Evolutionary conservation across 2,797 vertebrate species (phyloP).

Genomic region (Neostethus bicornis): DNA sequence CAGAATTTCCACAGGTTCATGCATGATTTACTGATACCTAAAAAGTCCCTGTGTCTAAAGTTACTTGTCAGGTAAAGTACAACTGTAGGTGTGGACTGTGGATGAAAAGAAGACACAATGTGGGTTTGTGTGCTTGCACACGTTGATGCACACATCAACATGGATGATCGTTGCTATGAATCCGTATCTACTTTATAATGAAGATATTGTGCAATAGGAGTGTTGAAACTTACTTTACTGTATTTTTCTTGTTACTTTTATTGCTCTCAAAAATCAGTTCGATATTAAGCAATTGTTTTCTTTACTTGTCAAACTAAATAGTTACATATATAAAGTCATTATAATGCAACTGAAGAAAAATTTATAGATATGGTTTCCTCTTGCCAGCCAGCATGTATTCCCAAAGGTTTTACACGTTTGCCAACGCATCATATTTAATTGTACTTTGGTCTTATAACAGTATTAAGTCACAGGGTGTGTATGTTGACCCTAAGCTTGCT

Average conservation of each 20-base stretch:
- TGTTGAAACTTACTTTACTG: slow-evolving; percentile 32
- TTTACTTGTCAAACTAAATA: slow-evolving; percentile 19
- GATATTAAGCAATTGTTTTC: slow-evolving; percentile 11
- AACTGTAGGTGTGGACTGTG: slow-evolving; percentile 52
- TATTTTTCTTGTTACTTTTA: slow-evolving; percentile 44
- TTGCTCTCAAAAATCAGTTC: slow-evolving; percentile 10
- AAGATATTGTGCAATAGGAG: background rate
- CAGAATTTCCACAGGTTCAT: slow-evolving; percentile 68
- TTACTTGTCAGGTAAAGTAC: slow-evolving; percentile 62
- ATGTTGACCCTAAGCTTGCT: slow-evolving; percentile 28
- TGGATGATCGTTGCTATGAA: slow-evolving; percentile 1
- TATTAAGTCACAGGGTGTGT: slow-evolving; percentile 13
- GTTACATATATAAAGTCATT: slow-evolving; percentile 21
- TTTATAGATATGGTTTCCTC: slow-evolving; percentile 39
- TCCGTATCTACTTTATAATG: slow-evolving; percentile 7
- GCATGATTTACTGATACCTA: slow-evolving; percentile 73
- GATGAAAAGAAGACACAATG: slow-evolving; percentile 12
- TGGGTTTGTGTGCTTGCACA: slow-evolving; percentile 8
- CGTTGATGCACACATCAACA: slow-evolving; percentile 7
- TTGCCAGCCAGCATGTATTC: slow-evolving; percentile 18
- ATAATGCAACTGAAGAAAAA: slow-evolving; percentile 14
- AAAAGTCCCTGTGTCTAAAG: slow-evolving; percentile 61
- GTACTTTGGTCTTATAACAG: slow-evolving; percentile 15
- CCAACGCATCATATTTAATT: slow-evolving; percentile 33
- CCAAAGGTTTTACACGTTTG: slow-evolving; percentile 29